Evolutionary conservation across 2,888 invertebrate genomes (phyloP).

Genomic region (Andrena hattorfiana): DNA sequence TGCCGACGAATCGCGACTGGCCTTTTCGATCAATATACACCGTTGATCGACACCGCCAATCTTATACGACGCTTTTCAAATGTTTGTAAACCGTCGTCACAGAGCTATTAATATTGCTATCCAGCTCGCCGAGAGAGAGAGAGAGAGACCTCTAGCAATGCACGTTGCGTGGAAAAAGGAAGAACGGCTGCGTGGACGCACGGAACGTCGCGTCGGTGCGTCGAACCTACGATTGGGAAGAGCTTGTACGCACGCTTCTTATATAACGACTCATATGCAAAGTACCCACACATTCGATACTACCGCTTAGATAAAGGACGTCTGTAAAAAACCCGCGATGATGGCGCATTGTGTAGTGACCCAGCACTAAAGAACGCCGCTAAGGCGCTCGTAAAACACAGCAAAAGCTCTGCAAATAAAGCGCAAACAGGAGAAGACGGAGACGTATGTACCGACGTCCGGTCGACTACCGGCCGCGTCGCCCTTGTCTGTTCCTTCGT

Average conservation of each 20-base stretch:
- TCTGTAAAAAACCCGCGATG: slow-evolving; percentile 71
- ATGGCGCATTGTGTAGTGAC: slow-evolving; percentile 72
- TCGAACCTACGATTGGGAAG: slow-evolving; percentile 45
- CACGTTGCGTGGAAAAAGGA: neutral
- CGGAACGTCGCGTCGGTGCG: slow-evolving; percentile 34
- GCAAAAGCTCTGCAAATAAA: slow-evolving; percentile 72
- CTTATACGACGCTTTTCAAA: neutral
- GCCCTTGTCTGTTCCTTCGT: slow-evolving; percentile 4
- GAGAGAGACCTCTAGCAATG: neutral
- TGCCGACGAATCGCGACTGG: neutral
- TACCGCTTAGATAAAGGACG: slow-evolving; percentile 72
- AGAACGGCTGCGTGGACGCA: neutral
- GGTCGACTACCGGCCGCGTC: slow-evolving; percentile 32
- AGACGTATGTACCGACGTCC: slow-evolving; percentile 45
- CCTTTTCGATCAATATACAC: neutral
- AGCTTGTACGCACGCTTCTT: slow-evolving; percentile 58
- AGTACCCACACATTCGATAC: slow-evolving; percentile 76
- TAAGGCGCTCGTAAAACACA: slow-evolving; percentile 72
- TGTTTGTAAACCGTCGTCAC: neutral
- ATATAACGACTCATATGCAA: slow-evolving; percentile 74
- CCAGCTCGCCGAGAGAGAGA: neutral
- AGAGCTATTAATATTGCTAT: neutral
- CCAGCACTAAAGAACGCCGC: slow-evolving; percentile 72
- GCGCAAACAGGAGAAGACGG: slow-evolving; percentile 52
- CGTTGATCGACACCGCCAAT: neutral